A percentile compares a stretch with the other conserved stretches of the same genome.
These are phyloP conservation scores for Leptocoma aspasia DNA, from an alignment of 2,113 vertebrate genomes.

Conservation along the genomic window DNA sequence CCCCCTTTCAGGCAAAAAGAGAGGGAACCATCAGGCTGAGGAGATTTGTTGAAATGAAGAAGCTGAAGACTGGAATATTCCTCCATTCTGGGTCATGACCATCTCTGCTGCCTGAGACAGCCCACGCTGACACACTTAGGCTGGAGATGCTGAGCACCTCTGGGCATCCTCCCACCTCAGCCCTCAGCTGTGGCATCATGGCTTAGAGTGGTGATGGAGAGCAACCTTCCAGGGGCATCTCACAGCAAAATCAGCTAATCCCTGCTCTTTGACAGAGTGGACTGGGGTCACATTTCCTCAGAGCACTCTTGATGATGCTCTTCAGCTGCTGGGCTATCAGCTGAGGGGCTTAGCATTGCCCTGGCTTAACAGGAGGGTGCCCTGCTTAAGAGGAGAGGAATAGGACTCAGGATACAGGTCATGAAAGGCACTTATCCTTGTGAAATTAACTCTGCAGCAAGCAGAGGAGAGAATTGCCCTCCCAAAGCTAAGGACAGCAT, in stretches of 20 bases:
- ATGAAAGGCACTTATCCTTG: neutral
- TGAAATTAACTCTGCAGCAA: neutral
- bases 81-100: accelerated
- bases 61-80: neutral
- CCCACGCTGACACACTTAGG: accelerated
- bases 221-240: neutral
- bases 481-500: neutral
- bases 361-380: neutral
- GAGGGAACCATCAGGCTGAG: neutral
- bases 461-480: neutral
- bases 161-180: neutral
- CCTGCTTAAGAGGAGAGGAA: neutral
- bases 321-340: neutral
- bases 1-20: neutral
- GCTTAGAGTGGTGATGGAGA: neutral
- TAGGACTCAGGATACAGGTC: neutral
- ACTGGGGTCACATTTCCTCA: neutral
- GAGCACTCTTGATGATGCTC: neutral
- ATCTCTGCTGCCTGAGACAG: neutral
- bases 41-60: neutral
- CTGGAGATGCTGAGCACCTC: neutral
- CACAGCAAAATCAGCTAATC: neutral
- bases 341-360: neutral
- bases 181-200: neutral
- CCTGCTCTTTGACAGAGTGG: neutral